Evolutionary conservation across 2,113 vertebrate species (phyloP), one percentile per base, ranked within the genome.

Genomic region (Chinchilla lanigera): DNA sequence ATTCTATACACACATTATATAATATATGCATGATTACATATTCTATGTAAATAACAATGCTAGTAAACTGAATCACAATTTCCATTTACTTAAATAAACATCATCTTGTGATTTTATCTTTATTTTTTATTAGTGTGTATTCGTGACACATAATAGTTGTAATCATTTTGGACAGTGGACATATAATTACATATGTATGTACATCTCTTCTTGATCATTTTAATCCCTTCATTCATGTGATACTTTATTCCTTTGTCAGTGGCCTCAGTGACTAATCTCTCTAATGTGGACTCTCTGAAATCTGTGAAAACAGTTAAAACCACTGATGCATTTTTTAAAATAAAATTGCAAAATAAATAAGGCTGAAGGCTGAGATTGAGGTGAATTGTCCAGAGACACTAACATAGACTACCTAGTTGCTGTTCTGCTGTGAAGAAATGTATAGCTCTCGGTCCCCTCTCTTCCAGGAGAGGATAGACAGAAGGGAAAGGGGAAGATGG

Each of bases 11-110:
- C 50, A 33, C 54, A 69, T 69, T 82, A 78, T 83, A 7, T 87
- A 78, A 83, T 35, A 67, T 71, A 50, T 35, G 3, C 69, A 86
- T 94, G 86, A 96, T 93, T 97, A 38, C n/a, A 97, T 94, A 28
- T 81, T 81, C 54, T 95, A 3, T 41, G 4, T 89, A 97, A 94
- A 88, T 86, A 82, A 90, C n/a, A 95, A 65, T 90, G 63, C 60
- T 73, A 75, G 19, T 86, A 73, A 93, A 56, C 58, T 83, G 38
- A 97, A 52, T 90, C 58, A 41, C 14, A 19, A 61, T 94, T 96
- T 94, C 58, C 11, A 86, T 20, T 78, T 93, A 93, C n/a, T 90
- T 89, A 96, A 73, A 24, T 90, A 41, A 41, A 82, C 75, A 44
- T 71, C 20, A 89, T 71, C 47, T 84, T 63, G 30, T 78, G 60